Conservation (phyloP, 2,113 vertebrate species). For the Cyprinodon brontotheroides region DNA sequence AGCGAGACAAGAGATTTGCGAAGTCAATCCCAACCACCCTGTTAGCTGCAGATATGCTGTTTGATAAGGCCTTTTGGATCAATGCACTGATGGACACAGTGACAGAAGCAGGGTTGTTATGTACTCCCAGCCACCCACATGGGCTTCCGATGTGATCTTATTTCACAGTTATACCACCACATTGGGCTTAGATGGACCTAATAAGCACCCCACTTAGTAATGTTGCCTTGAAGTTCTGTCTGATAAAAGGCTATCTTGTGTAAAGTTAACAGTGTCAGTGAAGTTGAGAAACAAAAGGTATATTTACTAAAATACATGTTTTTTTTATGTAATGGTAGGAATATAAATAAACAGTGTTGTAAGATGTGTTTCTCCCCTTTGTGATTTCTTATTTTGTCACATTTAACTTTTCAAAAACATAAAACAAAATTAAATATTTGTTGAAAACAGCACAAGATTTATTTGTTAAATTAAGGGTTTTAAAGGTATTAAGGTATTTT, state of each 20-base stretch:
- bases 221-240: not conserved
- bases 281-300: not conserved
- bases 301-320: not conserved
- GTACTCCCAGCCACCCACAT: conserved; percentile 12
- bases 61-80: conserved; percentile 65
- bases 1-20: conserved; percentile 51
- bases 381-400: too few relatives aligned
- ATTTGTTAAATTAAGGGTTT: too few relatives aligned
- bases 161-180: conserved; percentile 7
- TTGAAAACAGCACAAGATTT: too few relatives aligned
- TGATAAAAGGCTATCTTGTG: not conserved
- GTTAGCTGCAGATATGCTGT: conserved; percentile 56
- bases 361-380: too few relatives aligned
- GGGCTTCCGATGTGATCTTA: conserved; percentile 34
- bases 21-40: conserved; percentile 59
- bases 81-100: conserved; percentile 51
- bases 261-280: not conserved
- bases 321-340: not conserved
- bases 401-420: too few relatives aligned
- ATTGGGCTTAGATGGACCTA: conserved; percentile 13
- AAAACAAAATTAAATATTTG: too few relatives aligned
- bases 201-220: conserved; percentile 5
- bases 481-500: too few relatives aligned
- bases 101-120: conserved; percentile 39
- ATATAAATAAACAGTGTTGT: too few relatives aligned